Base-by-base conservation (phyloP, 2,888 invertebrate genomes). In the Penaeus monodon region DNA sequence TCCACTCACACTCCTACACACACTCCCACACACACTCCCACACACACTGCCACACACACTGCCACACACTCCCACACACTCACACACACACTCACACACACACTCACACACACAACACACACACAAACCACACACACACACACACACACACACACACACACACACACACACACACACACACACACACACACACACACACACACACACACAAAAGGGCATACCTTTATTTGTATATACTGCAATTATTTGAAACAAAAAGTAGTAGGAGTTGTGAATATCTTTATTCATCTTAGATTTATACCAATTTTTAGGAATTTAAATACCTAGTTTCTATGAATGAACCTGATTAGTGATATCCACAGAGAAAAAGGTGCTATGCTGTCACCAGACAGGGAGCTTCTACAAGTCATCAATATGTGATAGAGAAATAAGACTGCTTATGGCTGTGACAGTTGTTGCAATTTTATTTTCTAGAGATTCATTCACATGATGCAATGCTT, bases 371-470 rank as follows among this genome's bases (percentile, higher is more conserved):
- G 77, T 77, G 77, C 77, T 77, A 57, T 57, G 49, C 49, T 27
- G 49, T 44, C 44, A 77, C 49, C 27, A 57, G 44, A 77, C 44
- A 44, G 38, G 68, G 27, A 68, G 22, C 33, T 70, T 81, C 57
- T 57, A 57, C 57, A 57, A 57, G 57, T 57, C 57, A 14, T 57
- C 57, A 57, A 57, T 17, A 57, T 81, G 81, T 81, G 81, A 81
- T 81, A 70, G 20, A 70, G 49, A 81, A 68, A 68, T 33, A 49
- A 38, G 81, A 68, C 33, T 81, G 44, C 49, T 22, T 27, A 70
- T 27, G 81, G 81, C 81, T 81, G 81, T 81, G 81, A 81, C 66
- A 63, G 79, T 64, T 33, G 17, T 64, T 63, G 27, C 44, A 77
- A 29, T 73, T 73, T 22, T 73, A 29, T 38, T 38, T 73, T 38